phyloP scores from a whole-genome alignment of 1,140 invertebrate genomes.

The Trinorchestia longiramus region DNA sequence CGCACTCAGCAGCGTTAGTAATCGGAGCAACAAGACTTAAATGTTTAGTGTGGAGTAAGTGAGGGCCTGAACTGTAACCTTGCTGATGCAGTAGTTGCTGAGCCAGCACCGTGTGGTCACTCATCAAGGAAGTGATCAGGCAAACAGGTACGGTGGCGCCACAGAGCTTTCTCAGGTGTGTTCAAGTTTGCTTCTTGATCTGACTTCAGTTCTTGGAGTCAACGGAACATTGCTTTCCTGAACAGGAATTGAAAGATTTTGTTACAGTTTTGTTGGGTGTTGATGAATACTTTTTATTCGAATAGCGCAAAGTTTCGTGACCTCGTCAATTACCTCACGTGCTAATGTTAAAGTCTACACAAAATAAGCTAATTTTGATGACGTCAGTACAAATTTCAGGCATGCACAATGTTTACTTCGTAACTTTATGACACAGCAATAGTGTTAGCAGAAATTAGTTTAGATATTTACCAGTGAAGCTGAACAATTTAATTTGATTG shows the following conservation, averaged over 20 bases:
- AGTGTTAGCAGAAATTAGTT: no score
- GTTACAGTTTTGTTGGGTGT: neutral
- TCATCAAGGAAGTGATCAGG: neutral
- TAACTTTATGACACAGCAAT: no score
- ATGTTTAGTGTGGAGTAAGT: neutral
- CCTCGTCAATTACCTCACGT: neutral
- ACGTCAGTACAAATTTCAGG: neutral
- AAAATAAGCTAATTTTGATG: neutral
- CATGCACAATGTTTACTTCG: no score
- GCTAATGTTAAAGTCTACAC: no score
- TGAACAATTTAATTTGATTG: no score
- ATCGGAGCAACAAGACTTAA: neutral
- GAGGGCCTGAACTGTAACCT: neutral
- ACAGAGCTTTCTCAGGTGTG: neutral
- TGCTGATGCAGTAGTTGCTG: neutral
- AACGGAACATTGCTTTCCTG: neutral
- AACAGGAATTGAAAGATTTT: neutral
- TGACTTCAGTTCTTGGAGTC: neutral
- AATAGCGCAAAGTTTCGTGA: neutral
- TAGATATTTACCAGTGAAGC: no score
- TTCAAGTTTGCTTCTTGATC: neutral
- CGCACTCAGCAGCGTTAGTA: neutral
- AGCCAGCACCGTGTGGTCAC: neutral
- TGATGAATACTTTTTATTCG: neutral
- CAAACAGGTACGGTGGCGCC: constrained; percentile 3